These are phyloP conservation scores for Globicephala melas DNA, from an alignment of 2,113 vertebrate species.

Conservation along the genomic window DNA sequence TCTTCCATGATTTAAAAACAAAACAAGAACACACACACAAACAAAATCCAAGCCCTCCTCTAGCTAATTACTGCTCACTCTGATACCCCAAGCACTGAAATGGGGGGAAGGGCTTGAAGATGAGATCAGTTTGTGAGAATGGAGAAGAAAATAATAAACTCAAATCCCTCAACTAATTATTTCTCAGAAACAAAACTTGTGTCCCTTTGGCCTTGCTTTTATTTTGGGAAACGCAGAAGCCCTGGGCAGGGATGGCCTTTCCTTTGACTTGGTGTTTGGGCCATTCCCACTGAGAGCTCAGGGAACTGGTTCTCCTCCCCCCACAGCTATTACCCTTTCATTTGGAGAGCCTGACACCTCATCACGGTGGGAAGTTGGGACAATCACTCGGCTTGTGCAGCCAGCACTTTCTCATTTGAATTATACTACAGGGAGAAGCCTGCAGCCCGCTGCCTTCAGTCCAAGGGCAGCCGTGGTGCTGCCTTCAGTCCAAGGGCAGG, in stretches of 20 bases:
- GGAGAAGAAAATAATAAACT: not conserved
- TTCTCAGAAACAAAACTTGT: not conserved
- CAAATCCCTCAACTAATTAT: not conserved
- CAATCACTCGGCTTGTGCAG: not conserved
- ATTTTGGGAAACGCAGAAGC: not conserved
- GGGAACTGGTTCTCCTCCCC: no score
- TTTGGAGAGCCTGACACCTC: not conserved
- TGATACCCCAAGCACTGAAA: not conserved
- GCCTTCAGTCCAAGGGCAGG: not conserved
- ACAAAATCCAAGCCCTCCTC: not conserved
- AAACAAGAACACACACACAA: not conserved
- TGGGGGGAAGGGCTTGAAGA: not conserved
- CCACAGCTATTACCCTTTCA: not conserved
- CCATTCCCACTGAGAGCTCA: not conserved
- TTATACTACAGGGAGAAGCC: not conserved
- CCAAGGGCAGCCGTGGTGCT: no score
- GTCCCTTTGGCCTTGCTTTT: not conserved
- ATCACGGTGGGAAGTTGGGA: not conserved
- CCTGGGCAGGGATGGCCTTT: not conserved
- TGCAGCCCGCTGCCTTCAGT: not conserved
- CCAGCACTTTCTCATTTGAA: not conserved
- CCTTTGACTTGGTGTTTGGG: not conserved
- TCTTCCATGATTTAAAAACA: not conserved
- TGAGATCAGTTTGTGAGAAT: not conserved
- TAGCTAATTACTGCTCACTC: not conserved